Conservation (phyloP, 1,140 invertebrate species). For the Drosophila grimshawi region DNA sequence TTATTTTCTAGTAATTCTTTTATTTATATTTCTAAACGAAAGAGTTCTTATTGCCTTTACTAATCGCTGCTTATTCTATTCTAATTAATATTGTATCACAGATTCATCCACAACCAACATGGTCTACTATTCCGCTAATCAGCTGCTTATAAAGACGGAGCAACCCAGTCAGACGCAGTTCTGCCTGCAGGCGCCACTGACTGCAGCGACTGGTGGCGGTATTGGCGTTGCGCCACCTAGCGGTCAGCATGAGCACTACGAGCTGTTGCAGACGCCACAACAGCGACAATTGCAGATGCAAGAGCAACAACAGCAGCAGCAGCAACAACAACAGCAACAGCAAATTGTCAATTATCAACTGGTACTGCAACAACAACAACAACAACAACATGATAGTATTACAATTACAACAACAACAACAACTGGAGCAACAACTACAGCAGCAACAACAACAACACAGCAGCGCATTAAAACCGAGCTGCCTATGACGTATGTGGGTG, state of each 20-base stretch:
- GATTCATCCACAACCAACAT: conserved; percentile 76
- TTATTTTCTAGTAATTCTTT: background rate
- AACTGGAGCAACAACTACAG: conserved; percentile 8
- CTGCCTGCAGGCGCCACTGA: conserved; percentile 63
- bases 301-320: conserved; percentile 57
- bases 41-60: background rate
- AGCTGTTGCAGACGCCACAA: conserved; percentile 68
- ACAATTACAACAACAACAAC: conserved; percentile 42
- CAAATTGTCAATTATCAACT: conserved; percentile 60
- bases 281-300: conserved; percentile 62
- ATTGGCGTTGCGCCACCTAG: conserved; percentile 31
- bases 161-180: conserved; percentile 73
- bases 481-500: conserved; percentile 16
- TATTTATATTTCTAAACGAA: background rate
- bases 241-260: conserved; percentile 67
- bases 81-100: conserved; percentile 28
- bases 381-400: conserved; percentile 70
- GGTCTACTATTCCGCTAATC: conserved; percentile 83
- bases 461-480: conserved; percentile 60
- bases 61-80: background rate
- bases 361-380: conserved; percentile 57
- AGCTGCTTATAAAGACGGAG: conserved; percentile 83
- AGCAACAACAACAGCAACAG: conserved; percentile 42
- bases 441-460: conserved; percentile 15
- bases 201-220: conserved; percentile 30